Base-by-base conservation (phyloP, 1,140 invertebrate species). In the Delia radicum region DNA sequence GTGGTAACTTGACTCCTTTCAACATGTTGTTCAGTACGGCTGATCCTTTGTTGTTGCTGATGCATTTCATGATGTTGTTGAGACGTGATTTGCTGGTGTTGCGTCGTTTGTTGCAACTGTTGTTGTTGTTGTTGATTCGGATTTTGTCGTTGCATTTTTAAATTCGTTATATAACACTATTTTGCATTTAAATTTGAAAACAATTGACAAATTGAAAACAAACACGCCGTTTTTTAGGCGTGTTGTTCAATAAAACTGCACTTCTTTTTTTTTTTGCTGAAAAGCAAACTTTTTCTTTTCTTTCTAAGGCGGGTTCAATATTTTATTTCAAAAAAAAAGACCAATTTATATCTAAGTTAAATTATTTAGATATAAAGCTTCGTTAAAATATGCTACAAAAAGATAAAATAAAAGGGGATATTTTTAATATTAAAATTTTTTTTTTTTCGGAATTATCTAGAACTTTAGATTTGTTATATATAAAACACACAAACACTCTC, bases 11-110 rank as follows among this genome's bases (percentile, higher is more conserved):
- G 92, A 79, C 91, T 89, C 73, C 92, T 92, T 67, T 85, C 82
- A 87, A 93, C 89, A 86, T 92, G 92, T 85, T 92, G 91, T 87
- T 93, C 92, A 78, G 91, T 92, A 81, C 91, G 90, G 84, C 89
- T 90, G 80, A 90, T 88, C 82, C 91, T 88, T 84, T 93, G 92
- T 86, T 93, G 91, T 83, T 90, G 87, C n/a, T n/a, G 33, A 72
- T 85, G 83, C 77, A 85, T 80, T 84, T 82, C 29, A 37, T 33
- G 46, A 42, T 85, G 83, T 55, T 78, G 78, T 61, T 84, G 85
- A 77, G 81, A 80, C 73, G 80, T 82, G 61, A 79, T 82, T 79
- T 85, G 83, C 76, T 85, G 83, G 24, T 87, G 87, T 74, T 87
- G 87, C 77, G 90, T 88, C 75, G 89, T 87, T 79, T 90, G 89